Conservation (phyloP, 2,888 invertebrate species). For the Sesia apiformis region DNA sequence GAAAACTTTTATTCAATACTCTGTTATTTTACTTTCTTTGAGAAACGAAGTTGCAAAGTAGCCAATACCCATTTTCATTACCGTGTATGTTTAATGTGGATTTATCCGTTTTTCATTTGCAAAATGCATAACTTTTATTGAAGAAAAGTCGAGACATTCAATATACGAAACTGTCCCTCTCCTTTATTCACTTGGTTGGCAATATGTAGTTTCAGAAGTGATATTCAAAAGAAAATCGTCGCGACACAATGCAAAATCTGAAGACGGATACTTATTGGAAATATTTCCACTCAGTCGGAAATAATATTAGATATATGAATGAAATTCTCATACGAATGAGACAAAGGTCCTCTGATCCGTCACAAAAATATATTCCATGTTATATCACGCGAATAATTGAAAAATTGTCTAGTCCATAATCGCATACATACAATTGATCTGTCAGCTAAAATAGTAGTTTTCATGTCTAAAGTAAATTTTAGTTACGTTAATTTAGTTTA, state of each 20-base stretch:
- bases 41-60: too few species aligned
- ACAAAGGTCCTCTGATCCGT: slow-evolving; percentile 32
- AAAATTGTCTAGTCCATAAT: slow-evolving; percentile 15
- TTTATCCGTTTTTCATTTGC: not conserved
- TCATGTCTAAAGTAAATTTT: too few species aligned
- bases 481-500: too few species aligned
- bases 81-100: too few species aligned
- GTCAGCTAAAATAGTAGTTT: too few species aligned
- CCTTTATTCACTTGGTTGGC: not conserved
- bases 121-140: not conserved
- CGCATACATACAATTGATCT: not conserved
- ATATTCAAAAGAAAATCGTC: slow-evolving; percentile 20
- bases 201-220: not conserved
- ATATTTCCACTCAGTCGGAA: slow-evolving; percentile 55
- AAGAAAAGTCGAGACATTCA: not conserved
- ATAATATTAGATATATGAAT: slow-evolving; percentile 55
- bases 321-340: slow-evolving; percentile 40
- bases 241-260: slow-evolving; percentile 33
- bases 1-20: too few species aligned
- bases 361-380: slow-evolving; percentile 3
- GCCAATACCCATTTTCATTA: too few species aligned
- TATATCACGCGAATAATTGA: slow-evolving; percentile 37
- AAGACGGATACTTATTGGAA: slow-evolving; percentile 49
- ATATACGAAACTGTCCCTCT: not conserved
- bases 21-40: too few species aligned